Percentiles rank a stretch among this genome's conserved stretches.
Evolutionary conservation across 92 coral and sea anemone species (phyloP).

Genomic region (Montipora capitata): DNA sequence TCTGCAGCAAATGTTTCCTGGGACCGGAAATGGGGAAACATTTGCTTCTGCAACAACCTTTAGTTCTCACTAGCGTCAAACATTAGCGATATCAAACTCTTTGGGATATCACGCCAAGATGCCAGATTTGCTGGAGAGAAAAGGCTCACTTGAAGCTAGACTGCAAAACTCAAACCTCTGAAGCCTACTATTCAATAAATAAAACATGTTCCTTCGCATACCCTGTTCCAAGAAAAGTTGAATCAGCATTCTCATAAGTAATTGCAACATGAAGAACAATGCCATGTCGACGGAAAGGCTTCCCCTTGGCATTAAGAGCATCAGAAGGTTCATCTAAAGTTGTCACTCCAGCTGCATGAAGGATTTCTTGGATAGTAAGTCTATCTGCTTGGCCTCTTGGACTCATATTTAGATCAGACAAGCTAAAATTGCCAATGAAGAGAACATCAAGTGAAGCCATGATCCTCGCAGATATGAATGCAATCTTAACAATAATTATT

Average conservation of each 20-base stretch:
- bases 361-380: slow-evolving; percentile 84
- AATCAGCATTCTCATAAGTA: slow-evolving; percentile 85
- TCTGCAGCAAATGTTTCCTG: no score
- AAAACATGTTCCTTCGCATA: background rate
- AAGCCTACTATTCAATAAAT: background rate
- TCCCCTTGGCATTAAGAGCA: slow-evolving; percentile 96
- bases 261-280: slow-evolving; percentile 92
- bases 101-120: no score
- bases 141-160: no score
- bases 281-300: slow-evolving; percentile 93
- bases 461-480: no score
- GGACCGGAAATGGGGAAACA: no score
- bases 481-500: no score
- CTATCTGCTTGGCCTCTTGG: slow-evolving; percentile 84
- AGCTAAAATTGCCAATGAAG: slow-evolving; percentile 24
- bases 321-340: slow-evolving; percentile 87
- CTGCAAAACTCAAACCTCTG: no score
- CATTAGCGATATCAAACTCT: no score
- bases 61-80: no score
- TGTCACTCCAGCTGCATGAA: slow-evolving; percentile 87
- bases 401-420: slow-evolving; percentile 20
- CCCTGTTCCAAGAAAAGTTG: slow-evolving; percentile 95
- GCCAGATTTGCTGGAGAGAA: no score
- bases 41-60: no score
- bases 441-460: no score